A percentile compares a stretch with the other conserved stretches of the same genome.
Conservation (phyloP, 2,113 vertebrate genomes). For the Cyphomyrus plagiostoma region DNA sequence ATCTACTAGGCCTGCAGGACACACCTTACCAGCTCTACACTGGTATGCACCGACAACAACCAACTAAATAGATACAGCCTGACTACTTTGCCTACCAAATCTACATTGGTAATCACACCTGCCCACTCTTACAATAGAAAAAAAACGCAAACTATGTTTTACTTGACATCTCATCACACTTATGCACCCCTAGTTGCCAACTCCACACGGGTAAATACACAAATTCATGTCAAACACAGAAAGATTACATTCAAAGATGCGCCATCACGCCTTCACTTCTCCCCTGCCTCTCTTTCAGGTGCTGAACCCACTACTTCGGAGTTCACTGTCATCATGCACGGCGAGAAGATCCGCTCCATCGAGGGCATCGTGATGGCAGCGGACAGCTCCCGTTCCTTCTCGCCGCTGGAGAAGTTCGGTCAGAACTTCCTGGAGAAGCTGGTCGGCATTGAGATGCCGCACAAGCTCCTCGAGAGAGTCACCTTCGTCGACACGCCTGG, state of each 20-base stretch:
- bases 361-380: conserved; percentile 98
- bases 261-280: neutral
- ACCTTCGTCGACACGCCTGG: conserved; percentile 94
- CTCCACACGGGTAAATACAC: neutral
- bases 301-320: conserved; percentile 97
- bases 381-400: conserved; percentile 93
- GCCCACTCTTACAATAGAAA: neutral
- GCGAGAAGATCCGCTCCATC: conserved; percentile 90
- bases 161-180: neutral
- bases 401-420: conserved; percentile 95
- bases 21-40: conserved; percentile 94
- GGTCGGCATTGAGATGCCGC: conserved; percentile 92
- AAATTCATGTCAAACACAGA: neutral
- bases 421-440: conserved; percentile 97
- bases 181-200: neutral
- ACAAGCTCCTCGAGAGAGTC: conserved; percentile 90
- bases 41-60: conserved; percentile 55
- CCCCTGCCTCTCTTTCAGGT: conserved; percentile 53
- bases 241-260: too few species aligned
- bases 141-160: neutral
- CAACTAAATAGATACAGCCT: neutral
- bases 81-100: neutral
- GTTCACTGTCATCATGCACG: conserved; percentile 96
- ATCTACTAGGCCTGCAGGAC: conserved; percentile 86
- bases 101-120: neutral